Evolutionary conservation across 2,797 vertebrate species (phyloP).

Genomic region (Centropyge bicolor): DNA sequence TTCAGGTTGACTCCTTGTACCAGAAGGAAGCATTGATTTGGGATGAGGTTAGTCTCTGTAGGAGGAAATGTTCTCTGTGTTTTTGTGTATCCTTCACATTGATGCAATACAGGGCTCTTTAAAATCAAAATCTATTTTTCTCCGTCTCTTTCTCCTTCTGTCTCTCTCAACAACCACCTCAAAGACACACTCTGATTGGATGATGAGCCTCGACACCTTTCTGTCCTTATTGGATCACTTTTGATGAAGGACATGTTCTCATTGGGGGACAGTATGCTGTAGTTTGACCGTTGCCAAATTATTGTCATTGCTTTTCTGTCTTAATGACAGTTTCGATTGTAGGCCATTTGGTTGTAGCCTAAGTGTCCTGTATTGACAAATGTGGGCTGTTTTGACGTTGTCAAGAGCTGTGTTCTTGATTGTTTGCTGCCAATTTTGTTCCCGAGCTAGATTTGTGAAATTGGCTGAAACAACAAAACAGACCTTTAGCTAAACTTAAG

Average conservation of each 20-base stretch:
- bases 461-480: constrained; percentile 2
- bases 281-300: constrained; percentile 4
- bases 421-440: neutral
- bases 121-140: constrained; percentile 30
- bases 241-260: constrained; percentile 9
- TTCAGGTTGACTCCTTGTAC: constrained; percentile 24
- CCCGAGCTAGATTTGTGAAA: neutral
- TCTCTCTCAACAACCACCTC: constrained; percentile 6
- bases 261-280: constrained; percentile 12
- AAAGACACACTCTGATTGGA: constrained; percentile 39
- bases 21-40: constrained; percentile 14
- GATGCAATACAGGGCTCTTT: constrained; percentile 19
- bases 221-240: constrained; percentile 29
- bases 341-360: neutral
- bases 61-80: constrained; percentile 28
- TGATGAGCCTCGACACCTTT: constrained; percentile 22
- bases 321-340: neutral
- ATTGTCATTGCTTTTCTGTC: neutral
- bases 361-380: neutral
- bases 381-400: neutral
- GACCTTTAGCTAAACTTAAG: neutral
- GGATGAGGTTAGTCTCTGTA: constrained; percentile 28
- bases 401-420: neutral
- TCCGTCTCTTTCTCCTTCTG: neutral
- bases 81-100: neutral